These are phyloP conservation scores for Pyrochroa serraticornis DNA, from an alignment of 2,888 invertebrate species.

Conservation along the genomic window DNA sequence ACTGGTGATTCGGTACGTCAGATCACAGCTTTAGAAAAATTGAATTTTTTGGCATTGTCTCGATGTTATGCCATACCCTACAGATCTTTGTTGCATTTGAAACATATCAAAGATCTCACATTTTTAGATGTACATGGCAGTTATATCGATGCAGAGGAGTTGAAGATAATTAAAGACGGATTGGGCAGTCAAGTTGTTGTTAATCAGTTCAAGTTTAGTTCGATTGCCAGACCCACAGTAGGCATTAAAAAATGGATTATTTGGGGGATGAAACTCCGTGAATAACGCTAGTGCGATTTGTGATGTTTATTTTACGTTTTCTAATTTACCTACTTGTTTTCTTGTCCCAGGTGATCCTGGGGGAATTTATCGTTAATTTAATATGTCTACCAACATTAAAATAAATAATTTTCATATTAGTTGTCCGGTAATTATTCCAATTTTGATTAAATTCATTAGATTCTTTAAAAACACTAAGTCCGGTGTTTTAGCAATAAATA, in stretches of 20 bases:
- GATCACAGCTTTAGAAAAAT: constrained; percentile 64
- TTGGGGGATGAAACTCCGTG: constrained; percentile 86
- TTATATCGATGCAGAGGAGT: constrained; percentile 66
- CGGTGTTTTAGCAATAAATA: too few relatives aligned
- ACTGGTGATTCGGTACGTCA: constrained; percentile 66
- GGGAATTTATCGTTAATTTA: neutral
- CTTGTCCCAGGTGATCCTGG: too few relatives aligned
- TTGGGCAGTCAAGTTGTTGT: constrained; percentile 67
- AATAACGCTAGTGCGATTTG: constrained; percentile 59
- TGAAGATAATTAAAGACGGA: constrained; percentile 62
- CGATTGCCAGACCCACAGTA: constrained; percentile 88
- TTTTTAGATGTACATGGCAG: constrained; percentile 87
- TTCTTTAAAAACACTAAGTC: too few relatives aligned
- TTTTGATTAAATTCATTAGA: too few relatives aligned
- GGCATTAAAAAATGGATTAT: constrained; percentile 86
- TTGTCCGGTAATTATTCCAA: too few relatives aligned
- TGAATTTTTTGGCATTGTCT: constrained; percentile 80
- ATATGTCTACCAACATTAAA: neutral
- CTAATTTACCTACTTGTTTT: neutral
- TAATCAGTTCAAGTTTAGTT: constrained; percentile 80
- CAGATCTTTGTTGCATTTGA: constrained; percentile 71
- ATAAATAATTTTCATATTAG: too few relatives aligned
- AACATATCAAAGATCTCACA: constrained; percentile 67
- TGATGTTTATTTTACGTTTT: constrained; percentile 8
- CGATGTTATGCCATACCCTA: constrained; percentile 82